A percentile compares a stretch with the other conserved stretches of the same genome.
Conservation (phyloP, 2,797 vertebrate genomes). For the Psittacula derbiana region DNA sequence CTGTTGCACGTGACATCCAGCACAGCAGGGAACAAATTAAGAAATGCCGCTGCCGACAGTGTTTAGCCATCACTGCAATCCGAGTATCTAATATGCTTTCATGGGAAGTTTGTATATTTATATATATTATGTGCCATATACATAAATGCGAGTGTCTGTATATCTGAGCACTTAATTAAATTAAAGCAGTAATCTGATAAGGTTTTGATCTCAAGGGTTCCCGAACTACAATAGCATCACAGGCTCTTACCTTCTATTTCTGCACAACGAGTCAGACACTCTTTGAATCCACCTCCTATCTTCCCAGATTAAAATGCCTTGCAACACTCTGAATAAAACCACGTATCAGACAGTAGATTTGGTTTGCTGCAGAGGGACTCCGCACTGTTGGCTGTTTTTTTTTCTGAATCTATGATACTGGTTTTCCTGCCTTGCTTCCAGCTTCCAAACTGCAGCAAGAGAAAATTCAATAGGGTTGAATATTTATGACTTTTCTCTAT, state of each 20-base stretch:
- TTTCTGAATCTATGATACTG: not conserved
- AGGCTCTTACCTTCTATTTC: not conserved
- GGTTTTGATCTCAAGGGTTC: not conserved
- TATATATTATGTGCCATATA: not conserved
- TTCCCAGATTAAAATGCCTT: not conserved
- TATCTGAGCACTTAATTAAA: not conserved
- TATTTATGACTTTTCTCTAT: constrained; percentile 13
- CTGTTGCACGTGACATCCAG: not conserved
- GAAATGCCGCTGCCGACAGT: not conserved
- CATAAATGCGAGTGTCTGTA: not conserved
- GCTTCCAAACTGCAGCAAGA: not conserved
- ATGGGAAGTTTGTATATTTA: not conserved
- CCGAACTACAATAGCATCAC: not conserved
- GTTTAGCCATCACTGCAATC: not conserved
- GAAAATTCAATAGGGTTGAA: not conserved
- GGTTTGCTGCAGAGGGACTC: not conserved
- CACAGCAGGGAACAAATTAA: not conserved
- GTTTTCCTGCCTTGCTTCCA: not conserved
- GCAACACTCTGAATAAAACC: not conserved
- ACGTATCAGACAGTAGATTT: not conserved
- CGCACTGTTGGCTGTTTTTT: not conserved
- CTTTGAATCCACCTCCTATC: not conserved
- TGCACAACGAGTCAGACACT: not conserved
- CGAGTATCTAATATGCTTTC: not conserved
- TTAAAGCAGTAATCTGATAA: not conserved